These are phyloP conservation scores for Drosophila ambigua DNA, from an alignment of 1,140 invertebrate species.

Conservation along the genomic window DNA sequence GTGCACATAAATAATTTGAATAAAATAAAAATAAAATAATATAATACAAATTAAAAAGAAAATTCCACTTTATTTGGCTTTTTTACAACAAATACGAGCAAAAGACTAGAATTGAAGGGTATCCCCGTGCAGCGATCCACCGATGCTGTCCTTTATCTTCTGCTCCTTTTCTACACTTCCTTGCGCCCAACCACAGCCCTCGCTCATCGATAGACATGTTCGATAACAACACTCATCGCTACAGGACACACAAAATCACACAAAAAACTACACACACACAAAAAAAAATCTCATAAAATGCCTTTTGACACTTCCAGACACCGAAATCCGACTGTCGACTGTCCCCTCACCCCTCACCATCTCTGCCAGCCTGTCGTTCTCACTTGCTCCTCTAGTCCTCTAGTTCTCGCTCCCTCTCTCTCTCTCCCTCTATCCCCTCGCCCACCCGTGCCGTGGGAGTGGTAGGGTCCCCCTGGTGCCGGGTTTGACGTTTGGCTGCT, in stretches of 20 bases:
- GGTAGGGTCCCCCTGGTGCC: constrained; percentile 32
- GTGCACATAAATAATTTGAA: no score
- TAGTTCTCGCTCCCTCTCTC: background rate
- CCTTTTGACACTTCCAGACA: constrained; percentile 42
- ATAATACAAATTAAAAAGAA: no score
- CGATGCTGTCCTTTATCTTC: background rate
- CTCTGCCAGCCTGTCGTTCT: background rate
- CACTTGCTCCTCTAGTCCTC: background rate
- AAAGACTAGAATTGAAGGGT: no score
- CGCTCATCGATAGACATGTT: constrained; percentile 5
- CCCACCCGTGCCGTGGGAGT: background rate
- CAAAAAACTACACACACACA: no score
- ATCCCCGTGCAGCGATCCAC: no score
- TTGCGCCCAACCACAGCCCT: background rate
- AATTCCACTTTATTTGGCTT: no score
- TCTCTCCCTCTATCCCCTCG: background rate
- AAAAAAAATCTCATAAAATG: constrained; percentile 50
- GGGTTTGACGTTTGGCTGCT: constrained; percentile 55
- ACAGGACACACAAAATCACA: constrained; percentile 22
- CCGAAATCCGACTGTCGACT: constrained; percentile 16
- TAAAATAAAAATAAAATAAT: no score
- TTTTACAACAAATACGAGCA: no score
- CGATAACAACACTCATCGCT: constrained; percentile 24
- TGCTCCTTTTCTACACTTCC: background rate
- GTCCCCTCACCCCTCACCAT: background rate